Base-by-base conservation (phyloP, 1,140 invertebrate genomes). In the Drosophila sturtevanti region DNA sequence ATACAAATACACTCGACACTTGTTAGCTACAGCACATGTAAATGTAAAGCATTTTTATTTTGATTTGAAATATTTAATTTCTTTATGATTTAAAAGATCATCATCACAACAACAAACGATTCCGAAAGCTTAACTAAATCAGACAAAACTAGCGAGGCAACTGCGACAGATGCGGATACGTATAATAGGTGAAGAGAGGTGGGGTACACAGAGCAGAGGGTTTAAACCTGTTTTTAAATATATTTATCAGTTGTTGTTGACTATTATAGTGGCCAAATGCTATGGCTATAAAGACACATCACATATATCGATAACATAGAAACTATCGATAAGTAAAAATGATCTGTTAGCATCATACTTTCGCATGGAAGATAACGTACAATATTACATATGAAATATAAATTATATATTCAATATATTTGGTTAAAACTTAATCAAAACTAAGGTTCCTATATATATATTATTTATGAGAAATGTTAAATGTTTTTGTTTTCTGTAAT, bases 41-140 rank as follows among this genome's bases (percentile, higher is more conserved):
- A 72, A 76, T 72, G 77, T 61, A 67, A 72, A 56, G 72, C 76
- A 79, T 80, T 79, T 77, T 79, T 64, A 59, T 69, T 72, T 76
- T 63, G 76, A 73, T 73, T 79, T 77, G 68, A 69, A 76, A 79
- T 77, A 79, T 65, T 80, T 70, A 38, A 44, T 22, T 61, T 14
- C 22, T 51, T 59, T 66, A 79, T 77, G 73, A 73, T 73, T 69
- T 73, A 68, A 79, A 56, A 56, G 24, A 56, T 76, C 64, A 79
- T 76, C 73, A 84, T 77, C 75, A 77, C 75, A 82, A 82, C 71
- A 82, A 84, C 73, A 84, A 84, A 67, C 80, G 80, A 80, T 77
- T 76, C 72, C 77, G 85, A 72, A 84, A 81, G 72, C 77, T 61
- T 69, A 74, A 82, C 80, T 80, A 80, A 78, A 77, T 60, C 62